Conservation (phyloP, 2,888 invertebrate species). For the Drosophila mayaguana region DNA sequence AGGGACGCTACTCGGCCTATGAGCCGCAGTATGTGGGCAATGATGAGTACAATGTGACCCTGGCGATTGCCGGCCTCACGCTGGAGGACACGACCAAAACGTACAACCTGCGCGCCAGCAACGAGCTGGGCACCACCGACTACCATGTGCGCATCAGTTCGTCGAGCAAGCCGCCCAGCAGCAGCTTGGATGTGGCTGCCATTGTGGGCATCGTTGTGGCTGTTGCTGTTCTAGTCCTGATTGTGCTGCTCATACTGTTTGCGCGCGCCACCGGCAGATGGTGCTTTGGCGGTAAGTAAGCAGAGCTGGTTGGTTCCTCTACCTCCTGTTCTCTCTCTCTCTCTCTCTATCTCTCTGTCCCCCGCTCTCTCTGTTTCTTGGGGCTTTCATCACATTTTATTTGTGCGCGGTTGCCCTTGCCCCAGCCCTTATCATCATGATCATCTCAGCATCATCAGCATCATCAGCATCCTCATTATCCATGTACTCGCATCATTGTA, state of each 20-base stretch:
- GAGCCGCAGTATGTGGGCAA: constrained; percentile 84
- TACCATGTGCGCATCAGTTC: constrained; percentile 90
- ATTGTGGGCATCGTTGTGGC: constrained; percentile 91
- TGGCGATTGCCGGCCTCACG: constrained; percentile 89
- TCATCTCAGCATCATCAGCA: constrained; percentile 19
- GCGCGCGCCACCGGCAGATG: constrained; percentile 93
- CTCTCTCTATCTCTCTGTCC: background rate
- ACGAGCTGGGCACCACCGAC: constrained; percentile 88
- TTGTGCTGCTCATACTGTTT: constrained; percentile 88
- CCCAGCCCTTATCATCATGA: background rate
- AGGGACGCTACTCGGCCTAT: constrained; percentile 82
- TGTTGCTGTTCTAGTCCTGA: constrained; percentile 88
- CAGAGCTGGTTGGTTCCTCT: background rate
- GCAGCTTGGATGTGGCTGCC: constrained; percentile 90
- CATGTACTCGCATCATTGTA: constrained; percentile 43
- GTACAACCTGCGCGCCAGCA: constrained; percentile 89
- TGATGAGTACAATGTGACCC: constrained; percentile 89
- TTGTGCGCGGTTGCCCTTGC: constrained; percentile 51
- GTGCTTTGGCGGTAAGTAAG: constrained; percentile 93
- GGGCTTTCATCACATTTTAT: constrained; percentile 14
- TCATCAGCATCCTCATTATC: constrained; percentile 30
- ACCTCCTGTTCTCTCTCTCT: background rate
- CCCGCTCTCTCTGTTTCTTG: background rate
- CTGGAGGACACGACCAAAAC: constrained; percentile 91
- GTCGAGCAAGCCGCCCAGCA: constrained; percentile 88